phyloP scores from a whole-genome alignment of 2,888 invertebrate species.

The Lysandra coridon region DNA sequence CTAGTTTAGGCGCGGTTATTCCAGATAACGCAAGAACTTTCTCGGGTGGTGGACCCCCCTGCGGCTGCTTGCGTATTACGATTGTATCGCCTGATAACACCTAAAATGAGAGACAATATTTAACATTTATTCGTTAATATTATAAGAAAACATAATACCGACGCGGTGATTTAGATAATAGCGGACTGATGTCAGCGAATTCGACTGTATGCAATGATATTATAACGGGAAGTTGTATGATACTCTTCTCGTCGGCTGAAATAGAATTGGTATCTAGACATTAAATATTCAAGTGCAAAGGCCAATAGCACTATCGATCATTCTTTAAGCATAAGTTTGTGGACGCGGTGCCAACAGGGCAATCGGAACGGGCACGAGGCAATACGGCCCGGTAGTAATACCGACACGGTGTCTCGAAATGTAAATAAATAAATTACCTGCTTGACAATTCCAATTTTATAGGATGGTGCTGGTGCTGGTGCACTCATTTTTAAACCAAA shows the following conservation, averaged over 20 bases:
- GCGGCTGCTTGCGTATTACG: slow-evolving; percentile 91
- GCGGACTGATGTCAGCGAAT: not conserved
- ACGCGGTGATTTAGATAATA: slow-evolving; percentile 4
- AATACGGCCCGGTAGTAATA: slow-evolving; percentile 43
- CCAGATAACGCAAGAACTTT: slow-evolving; percentile 94
- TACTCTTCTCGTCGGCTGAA: not conserved
- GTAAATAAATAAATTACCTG: slow-evolving; percentile 64
- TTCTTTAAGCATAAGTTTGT: slow-evolving; percentile 36
- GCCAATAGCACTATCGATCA: slow-evolving; percentile 29
- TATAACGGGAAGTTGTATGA: not conserved
- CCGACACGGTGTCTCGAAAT: slow-evolving; percentile 46
- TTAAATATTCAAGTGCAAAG: slow-evolving; percentile 30
- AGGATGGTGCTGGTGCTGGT: slow-evolving; percentile 63
- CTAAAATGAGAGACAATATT: slow-evolving; percentile 69
- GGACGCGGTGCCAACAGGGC: slow-evolving; percentile 72
- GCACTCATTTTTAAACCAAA: slow-evolving; percentile 67
- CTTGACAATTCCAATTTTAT: slow-evolving; percentile 72
- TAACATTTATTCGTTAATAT: not conserved
- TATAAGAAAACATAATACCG: not conserved
- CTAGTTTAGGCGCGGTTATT: slow-evolving; percentile 94
- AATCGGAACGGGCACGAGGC: slow-evolving; percentile 69
- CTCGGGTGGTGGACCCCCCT: slow-evolving; percentile 95
- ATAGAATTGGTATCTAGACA: slow-evolving; percentile 10
- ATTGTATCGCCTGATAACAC: slow-evolving; percentile 98
- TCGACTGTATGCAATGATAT: not conserved